phyloP scores from a whole-genome alignment of 2,888 invertebrate genomes.

The Erebia ligea region DNA sequence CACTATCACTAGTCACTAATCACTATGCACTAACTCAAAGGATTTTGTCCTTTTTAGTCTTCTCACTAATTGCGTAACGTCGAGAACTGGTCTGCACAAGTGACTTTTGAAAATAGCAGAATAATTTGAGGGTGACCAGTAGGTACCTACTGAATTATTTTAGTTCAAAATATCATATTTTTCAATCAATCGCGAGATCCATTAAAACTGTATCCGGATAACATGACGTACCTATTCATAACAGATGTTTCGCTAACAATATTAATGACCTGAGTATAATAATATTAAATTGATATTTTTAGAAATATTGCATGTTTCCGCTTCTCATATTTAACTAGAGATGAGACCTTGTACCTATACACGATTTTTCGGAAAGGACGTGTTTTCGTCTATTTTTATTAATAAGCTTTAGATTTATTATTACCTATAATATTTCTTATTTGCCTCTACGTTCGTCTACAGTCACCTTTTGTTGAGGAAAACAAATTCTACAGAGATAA shows the following conservation, averaged over 20 bases:
- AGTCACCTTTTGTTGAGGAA: too few relatives aligned
- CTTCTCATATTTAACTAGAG: slow-evolving; percentile 24
- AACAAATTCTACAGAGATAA: too few relatives aligned
- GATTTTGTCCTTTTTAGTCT: too few relatives aligned
- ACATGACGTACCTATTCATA: slow-evolving; percentile 18
- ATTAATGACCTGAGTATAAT: slow-evolving; percentile 28
- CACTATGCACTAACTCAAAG: too few relatives aligned
- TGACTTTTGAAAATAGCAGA: neutral
- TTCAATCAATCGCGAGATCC: slow-evolving; percentile 2
- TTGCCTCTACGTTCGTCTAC: too few relatives aligned
- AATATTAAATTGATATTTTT: slow-evolving; percentile 30
- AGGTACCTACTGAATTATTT: too few relatives aligned
- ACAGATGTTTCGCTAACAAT: slow-evolving; percentile 34
- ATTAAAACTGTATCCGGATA: slow-evolving; percentile 20
- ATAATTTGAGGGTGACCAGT: neutral
- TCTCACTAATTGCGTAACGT: too few relatives aligned
- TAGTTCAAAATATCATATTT: neutral
- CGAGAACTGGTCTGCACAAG: neutral
- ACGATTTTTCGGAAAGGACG: neutral
- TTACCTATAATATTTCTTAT: neutral
- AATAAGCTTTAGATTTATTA: neutral
- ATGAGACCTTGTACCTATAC: neutral
- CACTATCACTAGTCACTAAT: too few relatives aligned
- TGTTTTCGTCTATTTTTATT: neutral
- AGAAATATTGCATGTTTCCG: slow-evolving; percentile 33